Evolutionary conservation across 2,888 invertebrate genomes (phyloP), one percentile per base, ranked within the genome.

Genomic region (Leptopilina myrica): DNA sequence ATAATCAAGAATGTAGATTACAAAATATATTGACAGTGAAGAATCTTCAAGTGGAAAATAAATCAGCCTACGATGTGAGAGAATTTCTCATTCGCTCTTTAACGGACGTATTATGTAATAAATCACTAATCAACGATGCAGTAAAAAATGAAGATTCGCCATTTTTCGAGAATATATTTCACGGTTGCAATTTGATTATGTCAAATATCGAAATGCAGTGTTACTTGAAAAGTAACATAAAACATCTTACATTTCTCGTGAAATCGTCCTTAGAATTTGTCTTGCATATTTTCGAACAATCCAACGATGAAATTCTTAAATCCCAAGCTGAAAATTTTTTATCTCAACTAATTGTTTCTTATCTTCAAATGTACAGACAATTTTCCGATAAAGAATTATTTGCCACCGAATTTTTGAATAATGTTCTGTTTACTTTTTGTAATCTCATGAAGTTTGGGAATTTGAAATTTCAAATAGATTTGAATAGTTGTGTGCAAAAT

Each of bases 1-100:
- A 59, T n/a, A 40, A 73, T 33, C 56, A 73, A 73, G 73, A 73
- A 73, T 73, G 73, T 56, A 73, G n/a, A 56, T 73, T 73, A 59
- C 73, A 73, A 56, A 53, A 73, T n/a, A 73, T 73, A 8, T 73
- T 73, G 33, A 56, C 73, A 40, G 26, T 40, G n/a, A 56, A 73
- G 56, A 56, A 73, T 59, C 73, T 73, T 56, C 73, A 73, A 56
- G 56, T n/a, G 56, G 56, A 33, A 56, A 73, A 53, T 73, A 40
- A 53, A 56, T 26, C 73, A 73, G 12, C 26, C 73, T 73, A 73
- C 33, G 73, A 73, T 56, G 73, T 73, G 14, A 73, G 56, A 59
- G 73, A 56, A 53, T 56, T 73, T 59, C 56, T 73, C 56, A 56
- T 73, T 53, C 33, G n/a, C n/a, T 73, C 73, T 6, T 73, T 73